A percentile compares a stretch with the other conserved stretches of the same genome.
Conservation (phyloP, 2,113 vertebrate genomes). For the Lagenorhynchus albirostris region DNA sequence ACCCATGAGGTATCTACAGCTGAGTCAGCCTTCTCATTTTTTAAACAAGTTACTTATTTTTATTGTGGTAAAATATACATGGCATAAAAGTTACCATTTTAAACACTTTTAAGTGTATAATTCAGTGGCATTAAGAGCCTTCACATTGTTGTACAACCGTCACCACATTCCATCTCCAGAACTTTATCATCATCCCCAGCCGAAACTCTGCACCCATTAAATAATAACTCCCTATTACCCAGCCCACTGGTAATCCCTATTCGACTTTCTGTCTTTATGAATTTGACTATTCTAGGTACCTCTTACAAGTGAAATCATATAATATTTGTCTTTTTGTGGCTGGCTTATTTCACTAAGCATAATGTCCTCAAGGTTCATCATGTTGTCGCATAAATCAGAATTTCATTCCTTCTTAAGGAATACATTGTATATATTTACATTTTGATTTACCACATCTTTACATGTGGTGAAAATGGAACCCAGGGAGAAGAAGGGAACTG, state of each 20-base stretch:
- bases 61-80: background rate
- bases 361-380: background rate
- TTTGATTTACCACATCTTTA: background rate
- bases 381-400: background rate
- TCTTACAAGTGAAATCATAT: background rate
- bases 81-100: background rate
- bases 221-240: background rate
- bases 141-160: background rate
- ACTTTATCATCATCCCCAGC: background rate
- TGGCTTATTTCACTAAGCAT: background rate
- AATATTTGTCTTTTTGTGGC: background rate
- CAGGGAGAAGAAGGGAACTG: background rate
- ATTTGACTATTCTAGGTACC: background rate
- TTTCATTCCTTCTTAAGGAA: background rate
- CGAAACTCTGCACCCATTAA: background rate
- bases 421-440: background rate
- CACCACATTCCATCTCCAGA: background rate
- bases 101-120: background rate
- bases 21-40: background rate
- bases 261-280: background rate
- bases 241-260: background rate
- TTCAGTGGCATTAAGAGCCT: background rate
- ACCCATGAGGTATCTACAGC: background rate
- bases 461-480: background rate
- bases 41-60: background rate